Evolutionary conservation across 2,113 vertebrate genomes (phyloP), one percentile per base, ranked within the genome.

Genomic region (Egretta garzetta): DNA sequence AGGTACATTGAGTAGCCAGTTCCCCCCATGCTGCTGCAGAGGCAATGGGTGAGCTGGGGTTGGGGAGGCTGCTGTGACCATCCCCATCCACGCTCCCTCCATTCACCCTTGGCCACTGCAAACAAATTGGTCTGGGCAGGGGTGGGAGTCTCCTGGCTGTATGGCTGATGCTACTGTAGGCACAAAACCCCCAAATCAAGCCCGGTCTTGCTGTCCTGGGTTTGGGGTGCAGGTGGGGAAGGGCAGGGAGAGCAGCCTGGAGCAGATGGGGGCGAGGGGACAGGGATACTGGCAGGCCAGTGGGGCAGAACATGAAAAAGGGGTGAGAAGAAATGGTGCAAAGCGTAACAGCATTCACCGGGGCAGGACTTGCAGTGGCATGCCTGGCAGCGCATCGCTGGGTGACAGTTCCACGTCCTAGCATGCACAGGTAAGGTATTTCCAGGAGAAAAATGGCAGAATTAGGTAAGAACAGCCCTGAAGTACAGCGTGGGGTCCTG

Each of bases 21-120:
- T 37, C 7, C 14, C 41, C 33, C 30, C 27, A 4, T 0, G 0
- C 13, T 64, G 35, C 55, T 70, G 0, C 82, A 17, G 19, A 22
- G 64, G 62, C 6, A 4, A 10, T 3, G 56, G 33, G 17, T 4
- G 18, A 39, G 45, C 47, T 37, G 68, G 81, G 87, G 39, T 9
- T 0, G 0, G 39, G 63, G 11, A 82, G 16, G 56, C 1, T 26
- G 32, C 90, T 59, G 30, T 15, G 56, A 8, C 32, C 45, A 3
- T 10, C 37, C 43, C 58, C 20, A 3, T 1, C 7, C n/a, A 16
- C 8, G 1, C 4, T 66, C 11, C 32, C 13, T 50, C 23, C 49
- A 1, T 4, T 28, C 43, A 4, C 5, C 47, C 62, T 20, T 12
- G 37, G 49, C 3, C 28, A 10, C 41, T 12, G 73, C 27, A 58